Evolutionary conservation across 1,140 invertebrate species (phyloP), one percentile per base, ranked within the genome.

Genomic region (Drosophila orosa): DNA sequence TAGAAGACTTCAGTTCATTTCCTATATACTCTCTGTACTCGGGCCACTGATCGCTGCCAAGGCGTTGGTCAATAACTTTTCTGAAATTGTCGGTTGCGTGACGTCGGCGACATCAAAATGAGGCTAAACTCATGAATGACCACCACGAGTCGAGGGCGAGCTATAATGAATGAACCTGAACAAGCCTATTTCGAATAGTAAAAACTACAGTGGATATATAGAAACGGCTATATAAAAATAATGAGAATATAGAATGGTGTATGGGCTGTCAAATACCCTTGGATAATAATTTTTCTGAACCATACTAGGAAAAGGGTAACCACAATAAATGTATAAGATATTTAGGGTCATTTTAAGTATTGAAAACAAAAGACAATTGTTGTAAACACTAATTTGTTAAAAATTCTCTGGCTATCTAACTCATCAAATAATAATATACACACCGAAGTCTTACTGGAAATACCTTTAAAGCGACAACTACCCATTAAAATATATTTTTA

Each of bases 41-140:
- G 12, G 25, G 25, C 52, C 67, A 75, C 61, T 50, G 47, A 67
- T 76, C 77, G 54, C 57, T 62, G 77, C 40, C 81, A 42, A 84
- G 48, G 50, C 68, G 39, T 73, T 63, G 72, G 69, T 39, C 69
- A 76, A 56, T 62, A 58, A 22, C 73, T 40, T 56, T 50, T 17
- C 24, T 8, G 27, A 42, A 63, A 56, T 40, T 9, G n/a, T 71
- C 17, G 24, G 42, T 71, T 58, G 67, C 67, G 56, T 73, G 69
- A 61, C 47, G 55, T 76, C 72, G 74, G 73, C 29, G 45, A 67
- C 73, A 77, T 81, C 68, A 61, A 69, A 82, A 52, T 55, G 56
- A 27, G 69, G 27, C 19, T 59, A 76, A 76, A 56, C 37, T 50
- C 42, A 82, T 81, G 82, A 86, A 85, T 85, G 78, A 63, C 58